Percentiles rank a stretch among this genome's conserved stretches.
These are phyloP conservation scores for Harmothoe impar DNA, from an alignment of 2,888 invertebrate genomes.

Conservation along the genomic window DNA sequence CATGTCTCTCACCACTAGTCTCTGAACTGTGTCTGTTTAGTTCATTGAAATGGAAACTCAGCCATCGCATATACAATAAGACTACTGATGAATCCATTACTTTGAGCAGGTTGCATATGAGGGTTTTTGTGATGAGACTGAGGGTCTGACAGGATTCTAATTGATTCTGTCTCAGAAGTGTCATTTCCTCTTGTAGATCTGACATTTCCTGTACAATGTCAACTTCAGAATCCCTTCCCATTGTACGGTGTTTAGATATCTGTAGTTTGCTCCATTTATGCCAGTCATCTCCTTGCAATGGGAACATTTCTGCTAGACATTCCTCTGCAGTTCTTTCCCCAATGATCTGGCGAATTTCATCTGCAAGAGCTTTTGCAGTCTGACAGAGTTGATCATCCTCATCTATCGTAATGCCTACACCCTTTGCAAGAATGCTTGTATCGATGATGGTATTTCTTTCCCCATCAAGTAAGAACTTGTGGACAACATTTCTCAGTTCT, in stretches of 20 bases:
- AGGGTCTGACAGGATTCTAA: background rate
- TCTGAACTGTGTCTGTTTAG: background rate
- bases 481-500: background rate
- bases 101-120: background rate
- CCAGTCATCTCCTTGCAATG: background rate
- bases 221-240: too few relatives aligned
- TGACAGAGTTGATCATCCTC: background rate
- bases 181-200: background rate
- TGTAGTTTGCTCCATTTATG: background rate
- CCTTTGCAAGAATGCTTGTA: background rate
- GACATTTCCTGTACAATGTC: background rate
- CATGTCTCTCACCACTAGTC: background rate
- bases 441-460: background rate
- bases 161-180: background rate
- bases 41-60: background rate
- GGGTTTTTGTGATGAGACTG: background rate
- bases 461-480: background rate
- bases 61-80: background rate
- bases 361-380: background rate
- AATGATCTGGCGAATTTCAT: too few relatives aligned
- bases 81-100: background rate
- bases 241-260: background rate
- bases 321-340: background rate
- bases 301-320: background rate
- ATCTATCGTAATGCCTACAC: background rate